phyloP scores from a whole-genome alignment of 2,113 vertebrate genomes.

The Eretmochelys imbricata region DNA sequence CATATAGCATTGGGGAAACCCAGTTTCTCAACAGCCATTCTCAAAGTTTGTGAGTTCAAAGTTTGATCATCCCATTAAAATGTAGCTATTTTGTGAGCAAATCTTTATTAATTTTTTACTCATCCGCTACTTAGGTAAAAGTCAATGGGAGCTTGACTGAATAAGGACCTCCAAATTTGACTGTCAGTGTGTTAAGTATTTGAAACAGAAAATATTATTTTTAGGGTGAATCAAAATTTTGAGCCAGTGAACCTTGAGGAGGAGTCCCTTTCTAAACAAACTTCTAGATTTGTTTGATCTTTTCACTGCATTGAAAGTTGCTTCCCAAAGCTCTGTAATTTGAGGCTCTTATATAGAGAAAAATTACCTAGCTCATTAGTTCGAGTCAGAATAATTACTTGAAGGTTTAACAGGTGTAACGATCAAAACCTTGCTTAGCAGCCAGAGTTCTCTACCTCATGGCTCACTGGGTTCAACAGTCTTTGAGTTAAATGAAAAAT shows the following conservation, averaged over 20 bases:
- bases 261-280: background rate
- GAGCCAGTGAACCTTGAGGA: background rate
- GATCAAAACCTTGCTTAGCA: background rate
- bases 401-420: conserved; percentile 21
- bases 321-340: conserved; percentile 14
- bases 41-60: background rate
- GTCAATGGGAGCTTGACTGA: background rate
- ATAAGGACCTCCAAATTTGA: background rate
- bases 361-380: conserved; percentile 51
- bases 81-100: background rate
- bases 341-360: conserved; percentile 24
- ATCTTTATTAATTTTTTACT: background rate
- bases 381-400: conserved; percentile 32
- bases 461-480: background rate
- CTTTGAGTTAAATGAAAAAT: background rate
- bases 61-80: background rate
- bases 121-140: background rate
- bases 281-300: background rate
- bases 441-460: background rate
- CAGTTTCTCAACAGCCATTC: background rate
- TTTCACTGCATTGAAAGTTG: background rate
- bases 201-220: background rate
- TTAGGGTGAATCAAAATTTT: background rate
- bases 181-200: background rate
- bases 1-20: background rate